Conservation (phyloP, 2,113 vertebrate genomes). For the Tautogolabrus adspersus region DNA sequence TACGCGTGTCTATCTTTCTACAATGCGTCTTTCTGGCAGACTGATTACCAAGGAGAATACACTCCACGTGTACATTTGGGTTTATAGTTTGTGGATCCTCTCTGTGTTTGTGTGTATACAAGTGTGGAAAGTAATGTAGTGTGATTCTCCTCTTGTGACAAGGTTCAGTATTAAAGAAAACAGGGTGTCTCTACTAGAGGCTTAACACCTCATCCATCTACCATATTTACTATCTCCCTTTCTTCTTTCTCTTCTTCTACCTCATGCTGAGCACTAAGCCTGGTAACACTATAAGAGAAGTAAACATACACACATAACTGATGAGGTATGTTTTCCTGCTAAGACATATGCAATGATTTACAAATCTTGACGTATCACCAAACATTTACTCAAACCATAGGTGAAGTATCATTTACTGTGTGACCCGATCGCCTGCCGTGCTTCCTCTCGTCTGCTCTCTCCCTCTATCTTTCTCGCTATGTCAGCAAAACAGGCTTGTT, state of each 20-base stretch:
- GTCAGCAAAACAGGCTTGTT: background rate
- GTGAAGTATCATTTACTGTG: background rate
- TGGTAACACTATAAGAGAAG: background rate
- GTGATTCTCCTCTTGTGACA: background rate
- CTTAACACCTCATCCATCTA: background rate
- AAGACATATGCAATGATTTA: background rate
- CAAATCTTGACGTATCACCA: background rate
- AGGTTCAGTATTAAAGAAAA: too few relatives aligned
- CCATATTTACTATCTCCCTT: background rate
- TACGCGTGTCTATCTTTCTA: conserved; percentile 16
- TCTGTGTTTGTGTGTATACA: background rate
- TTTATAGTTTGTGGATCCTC: background rate
- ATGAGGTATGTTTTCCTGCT: background rate
- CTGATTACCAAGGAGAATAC: background rate
- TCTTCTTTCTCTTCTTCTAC: conserved; percentile 2
- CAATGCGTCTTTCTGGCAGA: background rate
- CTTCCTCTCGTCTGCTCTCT: background rate
- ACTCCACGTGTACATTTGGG: background rate
- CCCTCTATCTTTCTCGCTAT: background rate
- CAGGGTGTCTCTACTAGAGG: conserved; percentile 16
- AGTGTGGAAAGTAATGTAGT: conserved; percentile 6
- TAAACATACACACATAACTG: background rate
- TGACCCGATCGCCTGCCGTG: background rate
- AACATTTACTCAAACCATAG: background rate
- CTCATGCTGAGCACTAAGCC: background rate